Percentiles rank a stretch among this genome's conserved stretches.
phyloP scores from a whole-genome alignment of 64 coral and sea anemone species.

The Porites lutea region DNA sequence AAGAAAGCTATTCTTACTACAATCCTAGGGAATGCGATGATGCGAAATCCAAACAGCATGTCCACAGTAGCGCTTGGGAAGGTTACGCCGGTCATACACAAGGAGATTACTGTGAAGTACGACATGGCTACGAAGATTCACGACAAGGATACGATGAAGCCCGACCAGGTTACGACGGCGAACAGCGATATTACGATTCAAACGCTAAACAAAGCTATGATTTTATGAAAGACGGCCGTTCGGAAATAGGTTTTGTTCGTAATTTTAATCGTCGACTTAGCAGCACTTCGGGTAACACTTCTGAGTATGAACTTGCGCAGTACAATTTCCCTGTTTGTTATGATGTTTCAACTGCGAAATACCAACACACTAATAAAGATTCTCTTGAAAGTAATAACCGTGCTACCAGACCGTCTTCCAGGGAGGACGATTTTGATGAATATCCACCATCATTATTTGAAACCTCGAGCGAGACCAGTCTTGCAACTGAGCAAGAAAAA shows the following conservation, averaged over 20 bases:
- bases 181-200: background rate
- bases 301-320: constrained; percentile 16
- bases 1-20: constrained; percentile 13
- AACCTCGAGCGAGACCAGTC: background rate
- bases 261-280: background rate
- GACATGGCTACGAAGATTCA: background rate
- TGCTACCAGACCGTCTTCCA: background rate
- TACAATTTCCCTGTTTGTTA: background rate
- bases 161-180: background rate
- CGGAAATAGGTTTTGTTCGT: background rate
- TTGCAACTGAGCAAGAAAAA: constrained; percentile 3
- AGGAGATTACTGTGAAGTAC: no score
- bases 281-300: background rate
- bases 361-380: background rate
- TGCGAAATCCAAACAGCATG: background rate
- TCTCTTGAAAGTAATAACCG: background rate
- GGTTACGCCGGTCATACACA: background rate
- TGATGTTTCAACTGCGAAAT: background rate
- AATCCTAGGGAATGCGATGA: background rate
- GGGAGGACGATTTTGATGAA: constrained; percentile 27
- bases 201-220: background rate
- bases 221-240: background rate
- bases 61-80: background rate
- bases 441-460: constrained; percentile 21
- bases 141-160: background rate